These are phyloP conservation scores for Polyergus mexicanus DNA, from an alignment of 1,140 invertebrate genomes.

Conservation along the genomic window DNA sequence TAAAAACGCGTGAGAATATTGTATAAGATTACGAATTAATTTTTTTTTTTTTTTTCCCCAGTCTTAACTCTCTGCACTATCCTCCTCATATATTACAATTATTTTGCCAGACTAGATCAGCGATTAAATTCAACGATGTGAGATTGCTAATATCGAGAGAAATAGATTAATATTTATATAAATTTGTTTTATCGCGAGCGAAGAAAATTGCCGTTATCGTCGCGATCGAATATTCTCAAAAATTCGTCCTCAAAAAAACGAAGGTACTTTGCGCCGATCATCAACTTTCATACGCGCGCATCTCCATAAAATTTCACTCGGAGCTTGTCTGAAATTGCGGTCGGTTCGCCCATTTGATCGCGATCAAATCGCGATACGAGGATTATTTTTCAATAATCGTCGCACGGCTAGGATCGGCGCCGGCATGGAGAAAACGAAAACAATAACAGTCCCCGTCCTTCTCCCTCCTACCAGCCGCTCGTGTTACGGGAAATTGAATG, in stretches of 20 bases:
- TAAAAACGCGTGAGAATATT: not conserved
- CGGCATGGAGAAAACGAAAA: not conserved
- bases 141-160: not conserved
- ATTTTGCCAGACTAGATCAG: not conserved
- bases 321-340: conserved; percentile 43
- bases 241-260: not conserved
- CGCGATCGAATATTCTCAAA: not conserved
- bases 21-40: not conserved
- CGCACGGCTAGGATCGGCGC: not conserved
- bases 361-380: conserved; percentile 27
- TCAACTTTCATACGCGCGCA: conserved; percentile 28
- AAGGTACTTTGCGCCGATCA: not conserved
- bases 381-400: conserved; percentile 47
- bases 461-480: conserved; percentile 56
- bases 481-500: conserved; percentile 77
- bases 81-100: too few relatives aligned
- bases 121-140: not conserved
- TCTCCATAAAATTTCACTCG: conserved; percentile 52
- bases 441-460: not conserved
- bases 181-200: not conserved
- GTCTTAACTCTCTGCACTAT: not conserved
- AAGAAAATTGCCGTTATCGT: not conserved
- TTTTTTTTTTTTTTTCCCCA: too few relatives aligned
- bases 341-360: not conserved
- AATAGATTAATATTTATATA: too few relatives aligned